Percentiles rank a stretch among this genome's conserved stretches.
Conservation (phyloP, 2,113 vertebrate species). For the Paralichthys olivaceus region DNA sequence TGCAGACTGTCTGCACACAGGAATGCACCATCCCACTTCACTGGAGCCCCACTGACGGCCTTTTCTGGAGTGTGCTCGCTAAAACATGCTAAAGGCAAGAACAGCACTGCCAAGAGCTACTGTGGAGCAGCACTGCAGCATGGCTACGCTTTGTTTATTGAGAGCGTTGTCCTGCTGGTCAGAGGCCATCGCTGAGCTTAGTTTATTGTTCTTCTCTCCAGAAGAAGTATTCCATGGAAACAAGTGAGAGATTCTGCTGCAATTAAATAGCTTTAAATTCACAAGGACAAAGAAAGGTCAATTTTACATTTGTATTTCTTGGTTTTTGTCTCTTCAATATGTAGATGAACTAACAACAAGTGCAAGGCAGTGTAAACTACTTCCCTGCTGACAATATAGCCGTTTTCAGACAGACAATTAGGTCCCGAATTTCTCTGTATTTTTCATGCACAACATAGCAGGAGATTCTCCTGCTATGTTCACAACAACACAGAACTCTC, state of each 20-base stretch:
- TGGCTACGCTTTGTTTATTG: constrained; percentile 61
- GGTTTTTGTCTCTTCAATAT: not conserved
- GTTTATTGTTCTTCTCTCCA: constrained; percentile 40
- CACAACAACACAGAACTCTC: not conserved
- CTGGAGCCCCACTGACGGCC: constrained; percentile 68
- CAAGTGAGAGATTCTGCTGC: not conserved
- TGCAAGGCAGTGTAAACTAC: not conserved
- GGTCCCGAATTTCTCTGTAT: no score
- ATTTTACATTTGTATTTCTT: not conserved
- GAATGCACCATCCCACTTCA: constrained; percentile 77
- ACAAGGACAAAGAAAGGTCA: constrained; percentile 17
- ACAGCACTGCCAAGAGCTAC: constrained; percentile 65
- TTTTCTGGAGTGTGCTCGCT: constrained; percentile 66
- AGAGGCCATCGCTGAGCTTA: constrained; percentile 40
- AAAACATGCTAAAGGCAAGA: constrained; percentile 73
- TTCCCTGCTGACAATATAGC: not conserved
- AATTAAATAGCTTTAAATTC: not conserved
- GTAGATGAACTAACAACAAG: not conserved
- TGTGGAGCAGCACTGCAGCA: constrained; percentile 60
- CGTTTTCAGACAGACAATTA: no score
- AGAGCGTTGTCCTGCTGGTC: constrained; percentile 58
- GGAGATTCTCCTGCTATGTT: no score
- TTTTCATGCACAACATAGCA: no score
- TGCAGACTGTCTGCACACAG: constrained; percentile 79
- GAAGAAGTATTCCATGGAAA: constrained; percentile 6